Evolutionary conservation across 2,113 vertebrate genomes (phyloP), one percentile per base, ranked within the genome.

Genomic region (Hippocampus zosterae): DNA sequence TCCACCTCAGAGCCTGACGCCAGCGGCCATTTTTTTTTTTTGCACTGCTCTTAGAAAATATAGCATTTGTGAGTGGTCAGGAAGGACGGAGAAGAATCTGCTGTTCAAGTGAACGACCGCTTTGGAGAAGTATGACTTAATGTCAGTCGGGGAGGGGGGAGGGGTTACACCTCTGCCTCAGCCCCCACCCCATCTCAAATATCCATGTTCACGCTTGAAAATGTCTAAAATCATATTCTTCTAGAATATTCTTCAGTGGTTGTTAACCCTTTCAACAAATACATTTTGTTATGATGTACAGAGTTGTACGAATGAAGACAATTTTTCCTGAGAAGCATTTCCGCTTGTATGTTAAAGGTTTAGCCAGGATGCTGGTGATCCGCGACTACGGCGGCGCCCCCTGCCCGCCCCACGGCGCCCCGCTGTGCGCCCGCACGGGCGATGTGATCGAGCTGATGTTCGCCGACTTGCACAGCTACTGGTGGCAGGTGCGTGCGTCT

Each of bases 291-390:
- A 33, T 33, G 33, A 33, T 33, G 33, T 6, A 33, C 6, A 33
- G 5, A 44, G 12, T 12, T 44, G 12, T 44, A 12, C 42, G 12
- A 12, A 53, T 7, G 46, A 21, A 52, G 8, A 10, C 8, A 25
- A 10, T 11, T 55, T n/a, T 8, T 57, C 3, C 23, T 42, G 21
- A 63, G 61, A 63, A 6, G 64, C 4, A 5, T 66, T 33, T 33
- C 8, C 74, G 16, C 70, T 74, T 75, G 16, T 74, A 7, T 80
- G 65, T 76, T 12, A 52, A 65, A 98, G 96, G 95, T 81, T 92
- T 96, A 81, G 95, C 96, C 62, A 94, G 92, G 91, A 95, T 98
- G 96, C 90, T 96, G 74, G 95, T 94, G 7, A 95, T 96, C 88
- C 89, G 87, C 82, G 93, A 91, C 79, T 98, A 98, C 70, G 78